These are phyloP conservation scores for Noctua pronuba DNA, from an alignment of 2,888 invertebrate genomes.

Conservation along the genomic window DNA sequence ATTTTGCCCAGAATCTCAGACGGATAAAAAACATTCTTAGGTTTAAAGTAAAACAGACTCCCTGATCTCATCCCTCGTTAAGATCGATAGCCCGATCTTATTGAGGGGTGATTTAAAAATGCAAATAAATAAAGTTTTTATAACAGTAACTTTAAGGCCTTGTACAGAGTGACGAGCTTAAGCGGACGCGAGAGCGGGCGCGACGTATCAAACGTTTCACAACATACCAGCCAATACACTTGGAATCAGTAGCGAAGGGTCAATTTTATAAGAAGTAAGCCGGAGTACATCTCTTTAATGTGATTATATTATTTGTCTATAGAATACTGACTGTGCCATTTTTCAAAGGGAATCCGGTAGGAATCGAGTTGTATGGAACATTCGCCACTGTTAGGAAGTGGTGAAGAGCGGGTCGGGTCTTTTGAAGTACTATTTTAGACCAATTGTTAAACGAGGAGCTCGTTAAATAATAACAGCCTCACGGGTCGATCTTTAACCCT, in stretches of 20 bases:
- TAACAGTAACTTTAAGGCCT: slow-evolving; percentile 54
- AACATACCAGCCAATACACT: neutral
- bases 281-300: too few species aligned
- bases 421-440: neutral
- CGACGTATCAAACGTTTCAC: neutral
- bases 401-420: neutral
- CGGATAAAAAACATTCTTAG: neutral
- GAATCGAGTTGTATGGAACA: too few species aligned
- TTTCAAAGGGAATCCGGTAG: too few species aligned
- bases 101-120: slow-evolving; percentile 64
- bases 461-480: too few species aligned
- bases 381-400: too few species aligned
- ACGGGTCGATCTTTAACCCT: too few species aligned
- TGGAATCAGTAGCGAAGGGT: too few species aligned
- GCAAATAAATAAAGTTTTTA: slow-evolving; percentile 69
- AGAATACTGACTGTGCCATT: too few species aligned
- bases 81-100: slow-evolving; percentile 54
- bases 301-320: too few species aligned
- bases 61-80: slow-evolving; percentile 48
- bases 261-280: too few species aligned
- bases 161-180: neutral
- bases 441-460: too few species aligned
- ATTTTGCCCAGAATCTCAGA: neutral
- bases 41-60: slow-evolving; percentile 5
- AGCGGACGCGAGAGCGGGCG: neutral